phyloP scores from a whole-genome alignment of 2,797 vertebrate species.

The Pempheris klunzingeri region DNA sequence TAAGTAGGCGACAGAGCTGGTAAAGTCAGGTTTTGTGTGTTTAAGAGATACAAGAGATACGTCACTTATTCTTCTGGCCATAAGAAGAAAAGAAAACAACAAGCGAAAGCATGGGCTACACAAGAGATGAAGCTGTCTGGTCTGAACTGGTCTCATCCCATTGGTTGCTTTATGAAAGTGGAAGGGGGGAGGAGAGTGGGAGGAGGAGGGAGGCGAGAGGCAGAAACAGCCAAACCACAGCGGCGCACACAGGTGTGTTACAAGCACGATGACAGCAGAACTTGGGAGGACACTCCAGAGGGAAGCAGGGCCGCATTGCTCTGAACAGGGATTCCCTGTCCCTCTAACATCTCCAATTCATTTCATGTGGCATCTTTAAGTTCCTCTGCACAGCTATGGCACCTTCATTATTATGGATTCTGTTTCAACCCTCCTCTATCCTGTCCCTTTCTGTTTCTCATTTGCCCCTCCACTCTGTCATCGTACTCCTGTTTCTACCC shows the following conservation, averaged over 20 bases:
- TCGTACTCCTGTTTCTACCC: slow-evolving; percentile 34
- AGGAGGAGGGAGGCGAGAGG: slow-evolving; percentile 18
- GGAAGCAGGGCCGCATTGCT: slow-evolving; percentile 20
- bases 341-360: slow-evolving; percentile 8
- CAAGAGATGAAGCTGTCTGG: slow-evolving; percentile 47
- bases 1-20: neutral
- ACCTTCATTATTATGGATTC: slow-evolving; percentile 33
- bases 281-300: slow-evolving; percentile 18
- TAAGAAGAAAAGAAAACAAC: neutral
- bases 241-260: slow-evolving; percentile 56
- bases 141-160: slow-evolving; percentile 41
- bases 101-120: slow-evolving; percentile 5
- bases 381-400: slow-evolving; percentile 5
- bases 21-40: slow-evolving; percentile 5
- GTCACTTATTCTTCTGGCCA: slow-evolving; percentile 6
- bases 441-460: slow-evolving; percentile 72
- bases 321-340: slow-evolving; percentile 8
- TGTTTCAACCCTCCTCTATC: slow-evolving; percentile 34
- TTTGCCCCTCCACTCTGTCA: slow-evolving; percentile 76
- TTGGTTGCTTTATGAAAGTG: slow-evolving; percentile 48
- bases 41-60: neutral
- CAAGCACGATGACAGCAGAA: slow-evolving; percentile 50
- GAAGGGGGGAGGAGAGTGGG: slow-evolving; percentile 42
- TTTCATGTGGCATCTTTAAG: slow-evolving; percentile 30
- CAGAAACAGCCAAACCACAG: no score